Conservation (phyloP, 2,888 invertebrate genomes). For the Ceratothoa steindachneri region DNA sequence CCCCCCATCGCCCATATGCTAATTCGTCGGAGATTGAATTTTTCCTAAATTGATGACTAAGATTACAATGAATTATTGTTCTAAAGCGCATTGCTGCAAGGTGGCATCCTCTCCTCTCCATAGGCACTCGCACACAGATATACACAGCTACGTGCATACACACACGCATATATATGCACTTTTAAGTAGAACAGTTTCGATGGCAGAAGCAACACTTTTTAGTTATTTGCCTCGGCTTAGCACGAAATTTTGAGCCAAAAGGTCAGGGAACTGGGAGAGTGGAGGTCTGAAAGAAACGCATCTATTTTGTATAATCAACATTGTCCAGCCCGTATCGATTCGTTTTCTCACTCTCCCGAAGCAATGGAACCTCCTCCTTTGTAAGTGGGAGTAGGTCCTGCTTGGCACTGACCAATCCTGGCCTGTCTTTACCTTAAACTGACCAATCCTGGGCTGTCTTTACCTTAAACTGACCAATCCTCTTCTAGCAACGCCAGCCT, state of each 20-base stretch:
- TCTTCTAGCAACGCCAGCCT: slow-evolving; percentile 42
- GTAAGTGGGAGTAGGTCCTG: background rate
- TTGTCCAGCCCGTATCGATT: slow-evolving; percentile 8
- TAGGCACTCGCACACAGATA: too few relatives aligned
- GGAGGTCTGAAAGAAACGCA: background rate
- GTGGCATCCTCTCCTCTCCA: too few relatives aligned
- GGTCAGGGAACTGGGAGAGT: background rate
- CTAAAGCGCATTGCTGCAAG: too few relatives aligned
- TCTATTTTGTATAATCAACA: slow-evolving; percentile 13
- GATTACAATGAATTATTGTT: too few relatives aligned
- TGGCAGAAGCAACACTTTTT: too few relatives aligned
- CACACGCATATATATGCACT: too few relatives aligned
- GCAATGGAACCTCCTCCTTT: background rate
- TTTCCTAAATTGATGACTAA: too few relatives aligned
- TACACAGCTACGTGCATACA: too few relatives aligned
- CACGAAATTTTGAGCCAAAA: background rate
- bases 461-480: slow-evolving; percentile 23
- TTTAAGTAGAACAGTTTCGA: too few relatives aligned
- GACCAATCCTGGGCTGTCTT: slow-evolving; percentile 24
- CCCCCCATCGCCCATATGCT: too few relatives aligned
- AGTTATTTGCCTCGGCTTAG: background rate
- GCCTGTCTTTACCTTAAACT: slow-evolving; percentile 18
- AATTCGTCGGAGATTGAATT: too few relatives aligned
- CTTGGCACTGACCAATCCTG: slow-evolving; percentile 14
- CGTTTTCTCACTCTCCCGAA: background rate